Percentiles rank a stretch among this genome's conserved stretches.
Evolutionary conservation across 2,113 vertebrate species (phyloP).

Genomic region (Willisornis vidua): DNA sequence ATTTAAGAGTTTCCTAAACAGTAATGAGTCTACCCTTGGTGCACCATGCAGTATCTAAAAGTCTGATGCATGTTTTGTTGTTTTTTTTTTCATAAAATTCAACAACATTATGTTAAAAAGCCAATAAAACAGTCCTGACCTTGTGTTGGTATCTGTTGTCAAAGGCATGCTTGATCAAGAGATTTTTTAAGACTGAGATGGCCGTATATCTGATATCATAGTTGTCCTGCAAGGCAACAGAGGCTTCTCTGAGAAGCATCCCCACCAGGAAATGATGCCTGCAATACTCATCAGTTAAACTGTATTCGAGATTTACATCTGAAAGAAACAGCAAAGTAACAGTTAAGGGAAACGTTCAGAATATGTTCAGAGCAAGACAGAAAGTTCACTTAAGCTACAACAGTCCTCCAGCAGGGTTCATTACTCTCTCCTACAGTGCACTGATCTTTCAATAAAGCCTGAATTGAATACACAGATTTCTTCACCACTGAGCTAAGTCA

Average conservation of each 20-base stretch:
- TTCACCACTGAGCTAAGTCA: not conserved
- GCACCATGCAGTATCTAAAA: not conserved
- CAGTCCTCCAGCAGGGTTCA: rapidly evolving
- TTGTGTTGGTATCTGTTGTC: conserved; percentile 91
- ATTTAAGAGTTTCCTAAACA: not conserved
- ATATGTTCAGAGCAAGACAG: not conserved
- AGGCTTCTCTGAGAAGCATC: conserved; percentile 89
- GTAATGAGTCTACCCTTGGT: not conserved
- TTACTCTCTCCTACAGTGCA: not conserved
- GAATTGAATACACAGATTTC: not conserved
- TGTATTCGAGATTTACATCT: conserved; percentile 93
- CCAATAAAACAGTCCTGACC: conserved; percentile 66
- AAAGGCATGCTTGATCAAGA: conserved; percentile 93
- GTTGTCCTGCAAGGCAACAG: conserved; percentile 86
- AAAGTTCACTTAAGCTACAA: not conserved
- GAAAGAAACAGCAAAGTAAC: conserved; percentile 61
- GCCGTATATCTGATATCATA: conserved; percentile 88
- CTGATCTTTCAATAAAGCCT: not conserved
- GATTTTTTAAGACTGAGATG: conserved; percentile 89
- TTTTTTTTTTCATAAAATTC: not conserved
- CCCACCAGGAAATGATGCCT: conserved; percentile 95
- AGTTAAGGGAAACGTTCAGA: conserved; percentile 9
- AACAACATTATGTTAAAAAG: not conserved
- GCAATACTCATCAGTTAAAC: conserved; percentile 94
- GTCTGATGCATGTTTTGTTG: not conserved